Conservation (phyloP, 2,797 vertebrate species). For the Sternotherus odoratus region DNA sequence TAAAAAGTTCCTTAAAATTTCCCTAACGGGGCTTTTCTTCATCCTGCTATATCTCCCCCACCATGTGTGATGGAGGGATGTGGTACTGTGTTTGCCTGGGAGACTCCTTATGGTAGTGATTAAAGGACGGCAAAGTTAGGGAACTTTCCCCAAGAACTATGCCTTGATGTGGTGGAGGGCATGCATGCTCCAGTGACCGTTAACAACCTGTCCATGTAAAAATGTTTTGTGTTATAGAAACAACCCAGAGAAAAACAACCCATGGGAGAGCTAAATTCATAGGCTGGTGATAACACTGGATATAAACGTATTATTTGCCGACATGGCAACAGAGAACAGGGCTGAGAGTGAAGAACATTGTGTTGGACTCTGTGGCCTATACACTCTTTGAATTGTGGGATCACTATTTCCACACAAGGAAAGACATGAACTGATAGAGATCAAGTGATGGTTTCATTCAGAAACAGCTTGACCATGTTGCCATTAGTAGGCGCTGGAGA, state of each 20-base stretch:
- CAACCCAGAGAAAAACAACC: not conserved
- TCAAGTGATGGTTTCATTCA: not conserved
- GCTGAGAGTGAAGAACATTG: not conserved
- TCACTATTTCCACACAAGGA: not conserved
- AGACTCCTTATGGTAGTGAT: not conserved
- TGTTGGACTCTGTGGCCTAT: not conserved
- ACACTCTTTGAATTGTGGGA: not conserved
- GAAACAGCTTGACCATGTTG: not conserved
- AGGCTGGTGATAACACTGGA: not conserved
- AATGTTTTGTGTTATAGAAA: not conserved
- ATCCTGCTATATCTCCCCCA: not conserved
- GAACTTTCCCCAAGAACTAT: not conserved
- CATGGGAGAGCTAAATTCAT: not conserved
- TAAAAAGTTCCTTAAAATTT: constrained; percentile 23
- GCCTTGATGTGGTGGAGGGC: not conserved
- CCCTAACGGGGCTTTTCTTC: not conserved
- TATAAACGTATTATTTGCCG: not conserved
- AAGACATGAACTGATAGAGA: not conserved
- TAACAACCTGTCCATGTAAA: not conserved
- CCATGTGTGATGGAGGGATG: not conserved
- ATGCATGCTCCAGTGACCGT: not conserved
- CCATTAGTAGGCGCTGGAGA: not conserved
- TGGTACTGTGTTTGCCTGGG: not conserved
- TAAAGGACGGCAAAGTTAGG: constrained; percentile 21
- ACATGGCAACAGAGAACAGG: not conserved